Evolutionary conservation across 1,140 invertebrate genomes (phyloP), one percentile per base, ranked within the genome.

Genomic region (Drosophila obscura): DNA sequence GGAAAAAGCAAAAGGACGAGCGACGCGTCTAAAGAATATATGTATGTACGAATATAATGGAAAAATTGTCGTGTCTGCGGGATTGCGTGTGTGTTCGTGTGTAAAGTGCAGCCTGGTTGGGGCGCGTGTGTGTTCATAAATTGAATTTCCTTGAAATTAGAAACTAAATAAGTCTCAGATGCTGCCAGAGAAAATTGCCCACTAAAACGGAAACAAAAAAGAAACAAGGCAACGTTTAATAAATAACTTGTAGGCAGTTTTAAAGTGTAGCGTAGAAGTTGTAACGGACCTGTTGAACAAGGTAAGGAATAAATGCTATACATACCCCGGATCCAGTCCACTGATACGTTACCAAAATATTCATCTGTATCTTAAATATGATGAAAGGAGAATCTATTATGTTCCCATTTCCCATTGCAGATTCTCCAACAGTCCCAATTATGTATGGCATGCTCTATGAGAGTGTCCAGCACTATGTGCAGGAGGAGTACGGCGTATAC

Each of bases 361-460:
- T 16, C 15, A 45, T 45, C 9, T 24, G 16, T 2, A 15, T 19
- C n/a, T 45, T 19, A 22, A 22, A 46, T 28, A 7, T 28, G 31
- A 31, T 31, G 31, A 9, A 3, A 3, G 31, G 8, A 31, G 31
- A 31, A 4, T 9, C 31, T 31, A 9, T 31, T 31, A 9, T 9
- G 8, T 39, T 39, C 11, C 4, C 11, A 13, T 13, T 52, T 13
- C 2, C 52, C 13, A 4, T 7, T 22, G 24, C 28, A 26, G 9
- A 6, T 7, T n/a, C 4, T 22, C 0, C 4, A 58, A 49, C 35
- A 59, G 3, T 13, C 2, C 4, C 11, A 13, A 79, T 68, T 22
- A 97, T 97, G 96, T 97, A 97, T 92, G 96, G 96, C 15, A 96
- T 97, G 94, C 91, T 97, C 55, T 93, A 97, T 72, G 96, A 97